These are phyloP conservation scores for Bergia sp. DNA, from an alignment of 92 coral and sea anemone genomes.

Conservation along the genomic window DNA sequence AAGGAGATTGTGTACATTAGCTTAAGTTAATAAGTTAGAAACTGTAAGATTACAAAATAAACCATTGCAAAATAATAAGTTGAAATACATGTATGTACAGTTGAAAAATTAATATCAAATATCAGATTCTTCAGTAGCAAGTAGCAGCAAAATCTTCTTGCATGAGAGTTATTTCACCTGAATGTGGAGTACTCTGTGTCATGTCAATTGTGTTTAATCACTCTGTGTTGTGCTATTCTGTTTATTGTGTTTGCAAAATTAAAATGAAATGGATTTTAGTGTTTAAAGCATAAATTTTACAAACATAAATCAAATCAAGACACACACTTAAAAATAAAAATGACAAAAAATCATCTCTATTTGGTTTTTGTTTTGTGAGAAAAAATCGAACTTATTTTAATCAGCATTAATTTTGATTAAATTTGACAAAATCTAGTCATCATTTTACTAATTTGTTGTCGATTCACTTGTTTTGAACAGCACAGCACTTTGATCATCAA, in stretches of 20 bases:
- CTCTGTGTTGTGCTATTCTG: slow-evolving; percentile 24
- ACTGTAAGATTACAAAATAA: too few species aligned
- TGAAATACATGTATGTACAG: too few species aligned
- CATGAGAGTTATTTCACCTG: too few species aligned
- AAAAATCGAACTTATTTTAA: not conserved
- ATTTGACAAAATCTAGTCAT: not conserved
- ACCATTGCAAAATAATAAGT: too few species aligned
- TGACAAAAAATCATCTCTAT: not conserved
- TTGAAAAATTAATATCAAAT: too few species aligned
- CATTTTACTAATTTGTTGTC: slow-evolving; percentile 11
- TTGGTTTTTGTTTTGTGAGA: not conserved
- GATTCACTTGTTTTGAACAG: slow-evolving; percentile 26
- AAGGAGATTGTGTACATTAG: too few species aligned
- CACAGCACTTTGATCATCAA: slow-evolving; percentile 26
- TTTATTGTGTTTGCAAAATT: not conserved
- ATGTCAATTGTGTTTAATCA: not conserved
- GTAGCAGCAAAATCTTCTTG: too few species aligned
- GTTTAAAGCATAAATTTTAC: not conserved
- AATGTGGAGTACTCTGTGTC: not conserved
- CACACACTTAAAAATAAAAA: slow-evolving; percentile 1
- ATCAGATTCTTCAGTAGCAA: too few species aligned
- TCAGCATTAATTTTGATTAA: not conserved
- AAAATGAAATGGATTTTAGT: not conserved
- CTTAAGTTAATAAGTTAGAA: too few species aligned
- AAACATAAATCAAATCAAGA: slow-evolving; percentile 20